These are phyloP conservation scores for Oenanthe melanoleuca DNA, from an alignment of 2,113 vertebrate genomes.

Conservation along the genomic window DNA sequence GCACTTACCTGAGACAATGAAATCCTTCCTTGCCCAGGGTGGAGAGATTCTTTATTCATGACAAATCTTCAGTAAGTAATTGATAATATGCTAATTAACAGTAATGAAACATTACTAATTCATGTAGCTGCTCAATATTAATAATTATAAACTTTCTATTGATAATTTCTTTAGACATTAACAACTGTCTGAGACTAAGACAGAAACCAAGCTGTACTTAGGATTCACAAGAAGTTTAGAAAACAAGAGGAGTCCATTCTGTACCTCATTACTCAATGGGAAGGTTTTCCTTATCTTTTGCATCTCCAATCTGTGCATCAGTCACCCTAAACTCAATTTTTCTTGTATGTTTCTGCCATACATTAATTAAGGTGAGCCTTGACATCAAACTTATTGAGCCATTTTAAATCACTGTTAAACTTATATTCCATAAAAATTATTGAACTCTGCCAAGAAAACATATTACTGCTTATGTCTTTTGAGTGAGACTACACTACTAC, in stretches of 20 bases:
- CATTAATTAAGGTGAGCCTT: background rate
- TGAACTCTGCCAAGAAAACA: background rate
- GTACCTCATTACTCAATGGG: background rate
- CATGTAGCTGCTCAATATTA: background rate
- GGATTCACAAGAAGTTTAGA: background rate
- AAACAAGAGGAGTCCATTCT: background rate
- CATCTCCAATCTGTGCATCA: background rate
- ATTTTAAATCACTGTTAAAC: background rate
- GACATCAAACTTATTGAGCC: background rate
- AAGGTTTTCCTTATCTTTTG: background rate
- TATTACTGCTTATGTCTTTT: background rate
- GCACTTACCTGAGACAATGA: background rate
- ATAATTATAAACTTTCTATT: background rate
- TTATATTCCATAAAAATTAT: background rate
- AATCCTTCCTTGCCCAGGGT: background rate
- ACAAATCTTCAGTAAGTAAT: background rate
- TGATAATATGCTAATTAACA: background rate
- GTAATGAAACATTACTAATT: background rate
- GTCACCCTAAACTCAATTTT: background rate
- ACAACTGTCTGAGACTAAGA: background rate
- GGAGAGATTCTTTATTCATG: background rate
- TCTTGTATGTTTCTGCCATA: background rate
- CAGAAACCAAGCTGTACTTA: rapidly evolving
- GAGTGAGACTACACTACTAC: too few relatives aligned
- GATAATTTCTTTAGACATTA: background rate